Evolutionary conservation across 2,797 vertebrate species (phyloP).

Genomic region (Danio kyathit): DNA sequence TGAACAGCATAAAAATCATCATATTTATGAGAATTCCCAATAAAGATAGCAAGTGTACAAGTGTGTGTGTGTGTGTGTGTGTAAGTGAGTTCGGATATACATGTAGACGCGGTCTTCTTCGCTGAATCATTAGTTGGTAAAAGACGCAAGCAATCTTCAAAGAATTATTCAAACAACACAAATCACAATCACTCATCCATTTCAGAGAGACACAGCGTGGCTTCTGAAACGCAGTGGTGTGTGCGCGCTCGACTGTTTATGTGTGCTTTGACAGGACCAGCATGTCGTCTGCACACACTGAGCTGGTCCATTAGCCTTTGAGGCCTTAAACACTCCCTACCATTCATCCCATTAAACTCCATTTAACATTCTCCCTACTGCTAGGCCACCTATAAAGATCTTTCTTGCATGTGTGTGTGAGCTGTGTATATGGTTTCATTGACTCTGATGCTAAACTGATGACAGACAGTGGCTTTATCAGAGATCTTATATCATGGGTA

Average conservation of each 20-base stretch:
- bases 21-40: no score
- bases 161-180: conserved; percentile 49
- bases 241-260: conserved; percentile 28
- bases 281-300: conserved; percentile 51
- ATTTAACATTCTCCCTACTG: conserved; percentile 54
- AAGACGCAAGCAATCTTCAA: conserved; percentile 21
- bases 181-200: conserved; percentile 49
- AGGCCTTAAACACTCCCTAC: conserved; percentile 42
- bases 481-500: neutral
- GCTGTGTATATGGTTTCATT: conserved; percentile 23
- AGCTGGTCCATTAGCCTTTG: conserved; percentile 53
- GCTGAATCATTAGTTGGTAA: conserved; percentile 19
- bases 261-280: conserved; percentile 49
- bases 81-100: neutral
- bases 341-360: conserved; percentile 58
- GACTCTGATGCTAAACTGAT: conserved; percentile 23
- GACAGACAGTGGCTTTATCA: conserved; percentile 7
- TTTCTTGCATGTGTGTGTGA: conserved; percentile 20
- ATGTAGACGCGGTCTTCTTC: conserved; percentile 7
- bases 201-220: conserved; percentile 51
- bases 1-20: no score
- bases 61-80: neutral
- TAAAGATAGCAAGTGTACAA: neutral
- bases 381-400: conserved; percentile 25
- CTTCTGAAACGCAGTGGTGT: conserved; percentile 22